Conservation (phyloP, 2,797 vertebrate species). For the Anabacerthia variegaticeps region DNA sequence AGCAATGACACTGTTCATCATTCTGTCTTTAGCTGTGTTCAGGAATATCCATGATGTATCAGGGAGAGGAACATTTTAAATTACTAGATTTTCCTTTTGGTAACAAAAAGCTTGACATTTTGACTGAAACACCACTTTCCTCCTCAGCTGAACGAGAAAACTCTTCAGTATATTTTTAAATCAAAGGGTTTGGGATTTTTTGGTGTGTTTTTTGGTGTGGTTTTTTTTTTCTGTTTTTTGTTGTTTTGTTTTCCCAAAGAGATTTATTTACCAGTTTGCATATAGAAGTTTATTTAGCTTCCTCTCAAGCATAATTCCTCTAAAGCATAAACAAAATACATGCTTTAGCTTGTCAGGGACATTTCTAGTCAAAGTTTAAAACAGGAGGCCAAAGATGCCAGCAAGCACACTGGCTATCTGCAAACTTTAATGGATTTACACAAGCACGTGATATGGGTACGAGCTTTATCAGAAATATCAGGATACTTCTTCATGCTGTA, state of each 20-base stretch:
- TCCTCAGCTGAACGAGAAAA: background rate
- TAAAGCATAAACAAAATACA: background rate
- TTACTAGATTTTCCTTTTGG: background rate
- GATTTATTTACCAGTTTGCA: background rate
- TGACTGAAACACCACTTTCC: background rate
- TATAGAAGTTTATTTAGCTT: background rate
- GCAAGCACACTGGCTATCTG: background rate
- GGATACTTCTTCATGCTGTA: background rate
- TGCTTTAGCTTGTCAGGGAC: background rate
- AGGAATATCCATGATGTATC: background rate
- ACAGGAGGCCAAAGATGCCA: background rate
- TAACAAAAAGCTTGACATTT: background rate
- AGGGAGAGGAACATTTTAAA: background rate
- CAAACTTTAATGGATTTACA: background rate
- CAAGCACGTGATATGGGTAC: background rate
- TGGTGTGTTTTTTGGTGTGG: too few species aligned
- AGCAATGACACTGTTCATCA: background rate
- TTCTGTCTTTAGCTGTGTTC: background rate
- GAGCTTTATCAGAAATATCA: background rate
- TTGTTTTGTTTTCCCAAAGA: background rate
- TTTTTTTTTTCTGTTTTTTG: background rate
- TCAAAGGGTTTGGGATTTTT: background rate
- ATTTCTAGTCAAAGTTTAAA: background rate
- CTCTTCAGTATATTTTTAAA: background rate
- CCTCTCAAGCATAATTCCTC: background rate